Evolutionary conservation across 2,888 invertebrate species (phyloP), one percentile per base, ranked within the genome.

Genomic region (Anaspis maculata): DNA sequence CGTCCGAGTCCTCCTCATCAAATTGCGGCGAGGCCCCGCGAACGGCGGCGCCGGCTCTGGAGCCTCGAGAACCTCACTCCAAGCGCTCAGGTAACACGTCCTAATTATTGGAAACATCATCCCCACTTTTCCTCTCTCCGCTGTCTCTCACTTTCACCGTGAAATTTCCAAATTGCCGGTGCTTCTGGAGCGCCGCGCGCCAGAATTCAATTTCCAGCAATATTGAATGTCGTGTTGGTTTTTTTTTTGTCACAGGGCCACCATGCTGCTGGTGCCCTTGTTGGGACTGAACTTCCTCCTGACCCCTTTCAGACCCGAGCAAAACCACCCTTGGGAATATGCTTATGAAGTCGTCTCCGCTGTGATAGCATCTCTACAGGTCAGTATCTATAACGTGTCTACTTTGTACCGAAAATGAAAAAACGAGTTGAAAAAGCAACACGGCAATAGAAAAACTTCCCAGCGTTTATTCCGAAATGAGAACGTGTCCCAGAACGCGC

Each of bases 281-380:
- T 71, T 95, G 38, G 95, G 94, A 1, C 72, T 94, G 32, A 91
- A 94, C 67, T 94, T 88, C 64, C 73, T 94, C 54, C 73, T 92
- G 44, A 87, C 86, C 48, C 88, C 90, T 13, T 86, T 90, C 66
- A 76, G 86, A 44, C 94, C 76, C 45, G 73, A 73, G 44, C 74
- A 73, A 30, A 66, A 64, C 22, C 80, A 78, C 56, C 70, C 77
- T 46, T 83, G 80, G 79, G 83, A 83, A 66, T 73, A 76, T 45
- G 72, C 76, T 46, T 91, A 92, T 70, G 87, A 88, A 66, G 76
- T 88, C 58, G 73, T 84, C 45, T 82, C 89, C 13, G 91, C 92
- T 45, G 73, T 90, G 52, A 83, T 85, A 28, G 83, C 87, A 38
- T 90, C 92, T 37, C 84, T 90, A 66, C 87, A 88, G 77, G 87